Base-by-base conservation (phyloP, 2,888 invertebrate genomes). In the Spodoptera littoralis region DNA sequence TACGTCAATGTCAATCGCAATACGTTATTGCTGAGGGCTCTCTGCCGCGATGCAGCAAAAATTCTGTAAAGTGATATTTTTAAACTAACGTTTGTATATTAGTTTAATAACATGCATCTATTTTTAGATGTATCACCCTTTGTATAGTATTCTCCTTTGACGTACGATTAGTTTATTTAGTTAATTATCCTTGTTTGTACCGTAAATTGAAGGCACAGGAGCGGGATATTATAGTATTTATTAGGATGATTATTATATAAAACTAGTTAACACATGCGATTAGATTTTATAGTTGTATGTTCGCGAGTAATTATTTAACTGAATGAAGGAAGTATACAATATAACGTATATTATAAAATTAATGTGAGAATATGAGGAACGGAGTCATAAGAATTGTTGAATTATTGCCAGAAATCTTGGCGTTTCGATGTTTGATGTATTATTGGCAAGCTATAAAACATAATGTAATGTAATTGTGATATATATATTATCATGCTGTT, bases 251-350 rank as follows among this genome's bases (percentile, higher is more conserved):
- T 84, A 85, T 81, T 81, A 82, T 82, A 84, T 79, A 53, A 60
- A 58, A 75, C 64, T 80, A 84, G 79, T 80, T 87, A 87, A 87
- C 84, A 86, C 87, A 83, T 86, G 91, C 92, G 86, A 90, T 91
- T 93, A 93, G 91, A 92, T 90, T 91, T 88, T 90, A 92, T 91
- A 92, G 90, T 87, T 89, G 89, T 87, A 89, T 88, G 85, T 88
- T 88, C 90, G 90, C 88, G 88, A 86, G 84, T 91, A 89, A 87
- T 85, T 85, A 88, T 91, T 90, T 90, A 88, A 89, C 87, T 85
- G 84, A 88, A 89, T 86, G 85, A 85, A 85, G 87, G 88, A 90
- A 85, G 89, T 92, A 90, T 92, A 91, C 90, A 89, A 85, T 88
- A 78, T 92, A 91, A 86, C 81, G 85, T 90, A 88, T 90, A 86